Conservation (phyloP, 1,140 invertebrate genomes). For the Drosophila repleta region DNA sequence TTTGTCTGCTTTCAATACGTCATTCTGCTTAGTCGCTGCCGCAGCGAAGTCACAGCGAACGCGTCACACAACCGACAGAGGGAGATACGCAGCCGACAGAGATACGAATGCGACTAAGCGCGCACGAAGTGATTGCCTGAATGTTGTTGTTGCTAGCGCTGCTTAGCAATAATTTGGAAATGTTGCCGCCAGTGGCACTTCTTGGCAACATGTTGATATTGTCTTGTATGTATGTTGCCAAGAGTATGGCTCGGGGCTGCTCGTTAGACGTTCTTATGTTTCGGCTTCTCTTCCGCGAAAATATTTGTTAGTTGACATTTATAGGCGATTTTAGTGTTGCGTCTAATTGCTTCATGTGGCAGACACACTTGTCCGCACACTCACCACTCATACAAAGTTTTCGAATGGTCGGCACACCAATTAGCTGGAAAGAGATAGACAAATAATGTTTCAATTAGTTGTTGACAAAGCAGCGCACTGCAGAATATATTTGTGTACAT, state of each 20-base stretch:
- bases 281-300: conserved; percentile 61
- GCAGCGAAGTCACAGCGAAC: conserved; percentile 28
- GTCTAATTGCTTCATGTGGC: conserved; percentile 70
- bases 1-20: conserved; percentile 28
- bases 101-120: conserved; percentile 56
- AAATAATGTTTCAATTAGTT: conserved; percentile 72
- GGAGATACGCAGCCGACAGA: conserved; percentile 57
- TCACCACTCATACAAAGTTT: conserved; percentile 37
- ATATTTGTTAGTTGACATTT: conserved; percentile 67
- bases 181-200: conserved; percentile 34
- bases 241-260: conserved; percentile 30
- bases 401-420: conserved; percentile 36
- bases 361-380: conserved; percentile 19
- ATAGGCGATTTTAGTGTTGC: conserved; percentile 64
- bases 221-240: conserved; percentile 47
- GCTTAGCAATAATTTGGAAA: conserved; percentile 42
- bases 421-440: conserved; percentile 35
- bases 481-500: conserved; percentile 6
- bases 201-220: conserved; percentile 59
- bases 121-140: conserved; percentile 41
- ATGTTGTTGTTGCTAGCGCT: conserved; percentile 55
- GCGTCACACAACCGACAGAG: conserved; percentile 57
- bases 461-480: conserved; percentile 51
- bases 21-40: conserved; percentile 32
- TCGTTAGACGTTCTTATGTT: conserved; percentile 35